Evolutionary conservation across 2,113 vertebrate genomes (phyloP).

Genomic region (Columba livia): DNA sequence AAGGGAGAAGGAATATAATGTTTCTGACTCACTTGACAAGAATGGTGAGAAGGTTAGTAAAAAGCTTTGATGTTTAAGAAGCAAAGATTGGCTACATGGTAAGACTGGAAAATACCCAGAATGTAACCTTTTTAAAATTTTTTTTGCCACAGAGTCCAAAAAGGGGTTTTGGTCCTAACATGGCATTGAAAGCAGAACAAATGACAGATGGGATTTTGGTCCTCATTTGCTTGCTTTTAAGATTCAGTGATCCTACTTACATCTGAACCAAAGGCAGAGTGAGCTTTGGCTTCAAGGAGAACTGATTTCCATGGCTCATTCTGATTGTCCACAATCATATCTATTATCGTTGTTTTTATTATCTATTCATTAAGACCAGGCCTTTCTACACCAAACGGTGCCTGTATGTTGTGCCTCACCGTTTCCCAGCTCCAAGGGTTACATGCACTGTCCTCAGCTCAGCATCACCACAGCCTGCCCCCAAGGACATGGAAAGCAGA

Average conservation of each 20-base stretch:
- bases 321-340: not conserved
- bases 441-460: not conserved
- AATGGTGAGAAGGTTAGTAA: not conserved
- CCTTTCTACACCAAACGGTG: not conserved
- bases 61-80: not conserved
- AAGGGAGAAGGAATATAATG: not conserved
- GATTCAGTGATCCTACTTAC: not conserved
- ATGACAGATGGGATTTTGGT: not conserved
- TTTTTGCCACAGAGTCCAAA: not conserved
- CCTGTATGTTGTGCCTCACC: not conserved
- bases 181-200: not conserved
- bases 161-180: not conserved
- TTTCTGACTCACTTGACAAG: not conserved
- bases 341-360: not conserved
- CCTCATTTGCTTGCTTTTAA: not conserved
- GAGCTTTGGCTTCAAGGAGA: not conserved
- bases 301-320: not conserved
- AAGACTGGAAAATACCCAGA: not conserved
- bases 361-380: not conserved
- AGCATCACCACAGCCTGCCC: not conserved
- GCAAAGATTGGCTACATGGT: not conserved
- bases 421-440: not conserved
- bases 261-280: not conserved
- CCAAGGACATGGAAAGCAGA: not conserved
- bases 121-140: accelerated